Evolutionary conservation across 1,140 invertebrate genomes (phyloP).

Genomic region (Caenorhabditis brenneri): DNA sequence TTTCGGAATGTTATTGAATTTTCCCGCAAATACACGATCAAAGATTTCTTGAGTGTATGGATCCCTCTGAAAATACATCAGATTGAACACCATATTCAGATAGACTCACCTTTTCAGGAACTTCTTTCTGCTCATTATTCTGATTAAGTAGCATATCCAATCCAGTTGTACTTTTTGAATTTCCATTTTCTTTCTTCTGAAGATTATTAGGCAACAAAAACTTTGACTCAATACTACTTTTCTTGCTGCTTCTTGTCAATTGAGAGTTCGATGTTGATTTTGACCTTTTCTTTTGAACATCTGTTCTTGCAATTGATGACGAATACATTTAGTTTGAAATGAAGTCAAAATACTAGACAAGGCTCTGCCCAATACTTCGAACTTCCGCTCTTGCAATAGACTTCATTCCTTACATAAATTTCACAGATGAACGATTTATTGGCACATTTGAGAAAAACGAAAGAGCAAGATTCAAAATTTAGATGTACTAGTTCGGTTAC

Average conservation of each 20-base stretch:
- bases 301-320: neutral
- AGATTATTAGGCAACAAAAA: neutral
- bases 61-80: neutral
- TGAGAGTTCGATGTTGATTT: conserved; percentile 17
- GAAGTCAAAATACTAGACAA: neutral
- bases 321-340: conserved; percentile 7
- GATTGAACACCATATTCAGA: neutral
- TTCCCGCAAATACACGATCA: conserved; percentile 87
- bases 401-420: neutral
- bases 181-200: conserved; percentile 11
- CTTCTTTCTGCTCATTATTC: neutral
- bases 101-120: conserved; percentile 15
- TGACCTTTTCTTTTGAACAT: neutral
- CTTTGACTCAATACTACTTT: conserved; percentile 1
- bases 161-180: conserved; percentile 4
- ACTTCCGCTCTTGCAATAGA: neutral
- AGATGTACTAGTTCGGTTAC: neutral
- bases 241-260: conserved; percentile 17
- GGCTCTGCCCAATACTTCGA: neutral
- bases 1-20: conserved; percentile 84
- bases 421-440: conserved; percentile 36
- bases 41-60: conserved; percentile 71
- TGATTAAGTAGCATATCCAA: neutral
- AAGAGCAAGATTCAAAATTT: neutral
- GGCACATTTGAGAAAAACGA: neutral